These are phyloP conservation scores for Acipenser transmontanus DNA, from an alignment of 2,797 vertebrate genomes.

Conservation along the genomic window DNA sequence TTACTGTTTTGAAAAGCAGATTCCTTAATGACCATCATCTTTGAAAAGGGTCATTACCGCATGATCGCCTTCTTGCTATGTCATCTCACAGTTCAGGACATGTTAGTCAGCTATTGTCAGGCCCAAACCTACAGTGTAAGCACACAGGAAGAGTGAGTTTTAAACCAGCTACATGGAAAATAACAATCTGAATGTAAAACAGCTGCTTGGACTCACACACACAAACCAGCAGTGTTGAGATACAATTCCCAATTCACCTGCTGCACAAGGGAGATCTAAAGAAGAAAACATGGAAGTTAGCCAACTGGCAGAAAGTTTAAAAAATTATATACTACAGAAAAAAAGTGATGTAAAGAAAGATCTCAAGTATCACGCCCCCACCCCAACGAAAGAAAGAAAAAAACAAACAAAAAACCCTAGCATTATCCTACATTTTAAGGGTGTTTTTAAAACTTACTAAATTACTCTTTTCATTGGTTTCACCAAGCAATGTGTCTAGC, in stretches of 20 bases:
- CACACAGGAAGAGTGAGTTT: constrained; percentile 66
- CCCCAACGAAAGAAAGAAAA: no score
- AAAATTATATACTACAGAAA: no score
- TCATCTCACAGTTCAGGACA: constrained; percentile 79
- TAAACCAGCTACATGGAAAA: constrained; percentile 79
- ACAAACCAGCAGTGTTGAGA: constrained; percentile 96
- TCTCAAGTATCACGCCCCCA: no score
- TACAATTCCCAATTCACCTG: constrained; percentile 98
- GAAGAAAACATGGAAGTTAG: constrained; percentile 97
- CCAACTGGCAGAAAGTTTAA: constrained; percentile 45
- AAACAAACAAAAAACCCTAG: no score
- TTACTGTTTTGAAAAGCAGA: constrained; percentile 66
- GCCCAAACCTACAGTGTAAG: constrained; percentile 29
- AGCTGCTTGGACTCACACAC: constrained; percentile 96
- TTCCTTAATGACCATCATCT: constrained; percentile 76
- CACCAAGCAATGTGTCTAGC: no score
- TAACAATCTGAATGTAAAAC: constrained; percentile 87
- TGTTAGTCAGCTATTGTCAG: constrained; percentile 80
- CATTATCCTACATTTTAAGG: no score
- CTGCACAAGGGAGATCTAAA: constrained; percentile 95
- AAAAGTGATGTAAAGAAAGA: no score
- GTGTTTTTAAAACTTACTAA: no score
- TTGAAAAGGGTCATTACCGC: constrained; percentile 78
- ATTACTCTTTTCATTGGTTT: no score
- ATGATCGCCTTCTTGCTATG: constrained; percentile 75